Evolutionary conservation across 2,888 invertebrate genomes (phyloP).

Genomic region (Keiferia lycopersicella): DNA sequence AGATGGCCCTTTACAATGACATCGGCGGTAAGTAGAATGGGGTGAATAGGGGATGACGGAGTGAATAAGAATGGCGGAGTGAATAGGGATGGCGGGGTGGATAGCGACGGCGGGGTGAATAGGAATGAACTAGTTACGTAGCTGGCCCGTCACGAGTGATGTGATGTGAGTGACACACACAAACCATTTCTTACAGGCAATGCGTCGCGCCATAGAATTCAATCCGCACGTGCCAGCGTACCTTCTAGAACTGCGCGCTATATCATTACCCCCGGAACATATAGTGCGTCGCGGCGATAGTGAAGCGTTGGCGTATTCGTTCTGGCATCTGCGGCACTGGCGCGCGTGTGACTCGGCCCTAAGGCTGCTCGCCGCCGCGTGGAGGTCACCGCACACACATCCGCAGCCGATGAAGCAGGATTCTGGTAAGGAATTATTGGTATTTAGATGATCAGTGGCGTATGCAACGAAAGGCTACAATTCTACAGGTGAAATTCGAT

Average conservation of each 20-base stretch:
- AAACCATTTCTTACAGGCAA: slow-evolving; percentile 11
- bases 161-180: no score
- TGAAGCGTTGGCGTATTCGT: slow-evolving; percentile 97
- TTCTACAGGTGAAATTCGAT: no score
- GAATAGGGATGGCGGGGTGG: no score
- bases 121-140: no score
- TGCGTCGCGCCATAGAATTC: slow-evolving; percentile 96
- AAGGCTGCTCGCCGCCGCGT: slow-evolving; percentile 92
- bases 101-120: no score
- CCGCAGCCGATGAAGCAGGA: slow-evolving; percentile 80
- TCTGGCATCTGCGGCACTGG: slow-evolving; percentile 98
- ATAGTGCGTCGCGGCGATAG: slow-evolving; percentile 97
- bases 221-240: slow-evolving; percentile 99
- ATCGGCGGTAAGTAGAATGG: no score
- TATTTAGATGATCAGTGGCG: no score
- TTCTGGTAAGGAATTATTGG: slow-evolving; percentile 9
- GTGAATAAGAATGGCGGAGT: no score
- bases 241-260: slow-evolving; percentile 95
- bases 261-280: slow-evolving; percentile 98
- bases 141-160: no score
- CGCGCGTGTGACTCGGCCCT: slow-evolving; percentile 97
- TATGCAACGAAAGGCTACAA: no score
- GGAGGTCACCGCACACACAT: slow-evolving; percentile 87
- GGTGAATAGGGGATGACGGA: no score
- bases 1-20: no score